A percentile compares a stretch with the other conserved stretches of the same genome.
Evolutionary conservation across 2,113 vertebrate species (phyloP).

Genomic region (Brienomyrus longianalis): DNA sequence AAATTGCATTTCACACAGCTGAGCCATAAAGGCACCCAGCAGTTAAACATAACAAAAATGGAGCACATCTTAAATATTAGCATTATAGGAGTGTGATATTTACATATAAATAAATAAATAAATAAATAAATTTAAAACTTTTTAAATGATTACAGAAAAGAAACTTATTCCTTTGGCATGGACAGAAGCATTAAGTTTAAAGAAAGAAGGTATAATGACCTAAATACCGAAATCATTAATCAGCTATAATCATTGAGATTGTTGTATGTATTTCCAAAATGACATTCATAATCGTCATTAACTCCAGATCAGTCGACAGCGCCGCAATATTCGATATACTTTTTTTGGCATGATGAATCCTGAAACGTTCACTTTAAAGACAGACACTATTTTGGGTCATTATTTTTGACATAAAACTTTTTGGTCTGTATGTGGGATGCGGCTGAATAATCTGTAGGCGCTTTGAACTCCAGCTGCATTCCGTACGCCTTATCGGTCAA

Average conservation of each 20-base stretch:
- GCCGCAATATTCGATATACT: background rate
- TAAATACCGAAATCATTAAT: background rate
- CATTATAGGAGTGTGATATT: background rate
- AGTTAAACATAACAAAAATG: background rate
- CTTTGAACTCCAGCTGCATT: background rate
- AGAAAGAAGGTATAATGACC: background rate
- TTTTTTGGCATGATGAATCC: background rate
- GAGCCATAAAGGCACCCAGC: background rate
- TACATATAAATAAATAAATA: background rate
- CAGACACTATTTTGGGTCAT: background rate
- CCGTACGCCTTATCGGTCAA: background rate
- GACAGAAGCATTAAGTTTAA: background rate
- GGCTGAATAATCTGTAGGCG: background rate
- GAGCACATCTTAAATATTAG: background rate
- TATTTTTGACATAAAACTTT: background rate
- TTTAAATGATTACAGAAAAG: background rate
- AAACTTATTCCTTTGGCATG: background rate
- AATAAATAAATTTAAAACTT: background rate
- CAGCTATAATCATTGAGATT: background rate
- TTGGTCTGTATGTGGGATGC: background rate
- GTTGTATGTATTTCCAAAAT: background rate
- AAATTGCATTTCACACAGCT: background rate
- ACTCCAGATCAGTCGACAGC: background rate
- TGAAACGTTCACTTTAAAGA: background rate
- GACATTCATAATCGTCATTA: background rate